Percentiles rank a stretch among this genome's conserved stretches.
These are phyloP conservation scores for Platysteira castanea DNA, from an alignment of 2,113 vertebrate genomes.

Conservation along the genomic window DNA sequence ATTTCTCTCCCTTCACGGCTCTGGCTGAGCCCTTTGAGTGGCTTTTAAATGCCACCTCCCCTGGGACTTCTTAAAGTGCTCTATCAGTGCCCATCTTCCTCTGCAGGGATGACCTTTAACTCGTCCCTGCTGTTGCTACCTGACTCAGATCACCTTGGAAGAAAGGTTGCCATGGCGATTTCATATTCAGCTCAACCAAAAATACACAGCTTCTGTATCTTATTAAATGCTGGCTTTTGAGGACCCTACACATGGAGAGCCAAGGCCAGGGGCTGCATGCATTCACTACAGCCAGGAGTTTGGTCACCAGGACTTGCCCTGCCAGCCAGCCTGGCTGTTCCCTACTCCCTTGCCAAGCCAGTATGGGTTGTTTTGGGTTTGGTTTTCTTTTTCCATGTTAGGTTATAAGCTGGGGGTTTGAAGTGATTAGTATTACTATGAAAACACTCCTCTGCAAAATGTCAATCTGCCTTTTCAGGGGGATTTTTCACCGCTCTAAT, in stretches of 20 bases:
- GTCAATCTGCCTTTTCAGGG: conserved; percentile 59
- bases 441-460: conserved; percentile 45
- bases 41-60: conserved; percentile 61
- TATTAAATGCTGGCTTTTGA: conserved; percentile 69
- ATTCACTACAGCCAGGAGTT: neutral
- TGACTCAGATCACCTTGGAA: conserved; percentile 73
- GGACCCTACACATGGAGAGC: neutral
- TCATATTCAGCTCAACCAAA: conserved; percentile 46
- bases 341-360: neutral
- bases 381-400: neutral
- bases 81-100: conserved; percentile 66
- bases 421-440: neutral
- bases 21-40: neutral
- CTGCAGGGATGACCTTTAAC: conserved; percentile 72
- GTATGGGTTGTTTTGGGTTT: neutral
- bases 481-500: conserved; percentile 38
- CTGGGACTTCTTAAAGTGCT: conserved; percentile 71
- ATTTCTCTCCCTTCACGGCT: neutral
- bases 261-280: neutral
- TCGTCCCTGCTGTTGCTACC: conserved; percentile 68
- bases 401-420: neutral
- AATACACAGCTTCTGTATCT: conserved; percentile 59
- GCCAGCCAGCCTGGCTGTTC: neutral
- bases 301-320: neutral
- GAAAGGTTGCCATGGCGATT: conserved; percentile 79